Evolutionary conservation across 2,888 invertebrate genomes (phyloP).

Genomic region (Mantis religiosa): DNA sequence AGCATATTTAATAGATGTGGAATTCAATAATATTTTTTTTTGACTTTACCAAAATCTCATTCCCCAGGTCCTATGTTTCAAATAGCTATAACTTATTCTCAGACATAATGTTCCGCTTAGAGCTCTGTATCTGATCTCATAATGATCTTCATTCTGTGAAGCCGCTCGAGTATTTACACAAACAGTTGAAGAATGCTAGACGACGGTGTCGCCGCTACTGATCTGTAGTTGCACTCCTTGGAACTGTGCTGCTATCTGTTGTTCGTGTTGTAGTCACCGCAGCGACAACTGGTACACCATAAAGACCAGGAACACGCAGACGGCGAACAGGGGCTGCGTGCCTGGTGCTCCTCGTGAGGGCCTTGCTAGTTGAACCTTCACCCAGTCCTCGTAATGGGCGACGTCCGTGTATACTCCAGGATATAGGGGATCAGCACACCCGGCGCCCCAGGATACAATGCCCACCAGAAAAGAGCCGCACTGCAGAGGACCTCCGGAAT

Average conservation of each 20-base stretch:
- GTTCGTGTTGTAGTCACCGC: not conserved
- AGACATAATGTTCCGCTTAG: no score
- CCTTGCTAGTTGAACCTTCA: not conserved
- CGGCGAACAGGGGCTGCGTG: not conserved
- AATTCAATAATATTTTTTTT: no score
- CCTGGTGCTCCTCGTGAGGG: not conserved
- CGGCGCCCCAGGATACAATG: conserved; percentile 22
- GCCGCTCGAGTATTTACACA: no score
- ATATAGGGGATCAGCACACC: not conserved
- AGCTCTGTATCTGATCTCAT: no score
- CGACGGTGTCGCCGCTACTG: not conserved
- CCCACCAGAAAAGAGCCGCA: conserved; percentile 12
- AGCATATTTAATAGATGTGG: no score
- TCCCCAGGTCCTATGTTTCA: no score
- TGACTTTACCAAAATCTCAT: no score
- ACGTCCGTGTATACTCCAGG: conserved; percentile 24
- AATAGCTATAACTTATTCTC: no score
- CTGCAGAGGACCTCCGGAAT: conserved; percentile 23
- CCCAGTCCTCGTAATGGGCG: conserved; percentile 9
- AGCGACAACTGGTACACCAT: not conserved
- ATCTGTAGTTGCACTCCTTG: not conserved
- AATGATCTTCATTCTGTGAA: no score
- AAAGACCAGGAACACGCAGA: not conserved
- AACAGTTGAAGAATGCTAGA: not conserved
- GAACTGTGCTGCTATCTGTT: not conserved